phyloP scores from a whole-genome alignment of 2,888 invertebrate species.

The Metalampra italica region DNA sequence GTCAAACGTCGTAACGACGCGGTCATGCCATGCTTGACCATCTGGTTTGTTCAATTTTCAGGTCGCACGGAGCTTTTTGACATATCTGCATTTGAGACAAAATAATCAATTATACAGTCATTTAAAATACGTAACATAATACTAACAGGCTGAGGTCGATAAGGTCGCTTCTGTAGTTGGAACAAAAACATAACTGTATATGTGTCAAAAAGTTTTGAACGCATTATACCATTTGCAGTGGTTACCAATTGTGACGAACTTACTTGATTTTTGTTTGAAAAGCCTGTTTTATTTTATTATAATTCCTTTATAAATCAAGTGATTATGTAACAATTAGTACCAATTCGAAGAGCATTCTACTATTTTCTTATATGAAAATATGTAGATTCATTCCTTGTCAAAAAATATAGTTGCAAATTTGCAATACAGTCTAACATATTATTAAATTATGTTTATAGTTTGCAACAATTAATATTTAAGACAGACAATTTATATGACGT shows the following conservation, averaged over 20 bases:
- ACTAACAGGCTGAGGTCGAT: too few species aligned
- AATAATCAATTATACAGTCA: background rate
- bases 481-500: too few species aligned
- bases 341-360: background rate
- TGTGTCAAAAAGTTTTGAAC: conserved; percentile 8
- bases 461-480: too few species aligned
- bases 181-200: background rate
- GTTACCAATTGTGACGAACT: background rate
- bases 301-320: background rate
- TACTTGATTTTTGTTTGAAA: background rate
- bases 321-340: background rate
- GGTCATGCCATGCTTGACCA: conserved; percentile 64
- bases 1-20: conserved; percentile 30
- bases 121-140: too few species aligned
- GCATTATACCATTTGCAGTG: conserved; percentile 1
- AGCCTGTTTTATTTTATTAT: too few species aligned
- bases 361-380: too few species aligned
- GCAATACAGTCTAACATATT: too few species aligned
- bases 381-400: too few species aligned
- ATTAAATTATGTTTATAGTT: too few species aligned
- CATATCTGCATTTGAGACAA: background rate
- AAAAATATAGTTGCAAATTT: too few species aligned
- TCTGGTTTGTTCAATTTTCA: conserved; percentile 63
- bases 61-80: conserved; percentile 7
- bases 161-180: too few species aligned